Base-by-base conservation (phyloP, 2,797 vertebrate genomes). In the Tolypeutes matacus region DNA sequence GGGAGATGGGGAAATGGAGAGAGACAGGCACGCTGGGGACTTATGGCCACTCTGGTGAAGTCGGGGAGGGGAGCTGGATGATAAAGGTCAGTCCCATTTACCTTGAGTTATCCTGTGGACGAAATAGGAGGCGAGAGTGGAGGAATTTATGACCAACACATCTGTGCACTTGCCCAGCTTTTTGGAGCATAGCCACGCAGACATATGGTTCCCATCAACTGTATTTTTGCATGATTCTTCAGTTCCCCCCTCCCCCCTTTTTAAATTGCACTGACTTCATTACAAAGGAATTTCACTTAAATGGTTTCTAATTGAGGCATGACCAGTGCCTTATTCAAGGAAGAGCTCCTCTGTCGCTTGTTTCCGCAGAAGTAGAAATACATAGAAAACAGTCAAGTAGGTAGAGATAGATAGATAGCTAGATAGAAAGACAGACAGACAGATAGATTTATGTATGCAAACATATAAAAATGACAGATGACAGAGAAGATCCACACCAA, bases 171-270 rank as follows among this genome's bases (percentile, higher is more conserved):
- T 7, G 1, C 89, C 86, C 42, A 13, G 67, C 73, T 87, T 73
- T 53, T 34, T 94, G 95, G 93, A 92, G 85, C 2, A 0, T 27
- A 49, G 91, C 97, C 91, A 78, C 69, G 67, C 56, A 36, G 77
- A 92, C 97, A 96, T 88, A 78, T 96, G 96, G 94, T 96, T 96
- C 51, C 86, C 73, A 97, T 96, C 93, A 96, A 73, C 77, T 56
- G 27, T 94, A 95, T 95, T 95, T 96, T 67, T 87, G 81, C 69
- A 72, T 23, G 62, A 92, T 92, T 85, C 88, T 87, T 73, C 31
- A 95, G 23, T 20, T 5, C 64, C 25, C 12, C 31, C 56, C 5
- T 36, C 18, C 23, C 5, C 15, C 7, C 76, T 93, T 91, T 89
- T 94, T 90, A 72, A 86, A 88, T 91, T 49, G 56, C 91, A 70